Conservation (phyloP, 2,888 invertebrate species). For the Ptilodon capucinus region DNA sequence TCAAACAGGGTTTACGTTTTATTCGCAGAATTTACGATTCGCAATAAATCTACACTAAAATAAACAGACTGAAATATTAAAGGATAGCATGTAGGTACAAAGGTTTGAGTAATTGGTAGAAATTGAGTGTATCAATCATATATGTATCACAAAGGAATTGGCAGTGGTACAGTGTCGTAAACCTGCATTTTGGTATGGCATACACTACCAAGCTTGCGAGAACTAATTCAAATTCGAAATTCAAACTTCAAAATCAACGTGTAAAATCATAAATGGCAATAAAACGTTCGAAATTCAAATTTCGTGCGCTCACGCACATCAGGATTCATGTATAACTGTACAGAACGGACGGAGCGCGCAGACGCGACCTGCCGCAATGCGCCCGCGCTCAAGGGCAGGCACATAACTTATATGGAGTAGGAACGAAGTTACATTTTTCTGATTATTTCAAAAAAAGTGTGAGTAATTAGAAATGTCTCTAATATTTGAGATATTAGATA, state of each 20-base stretch:
- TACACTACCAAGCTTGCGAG: not conserved
- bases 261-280: slow-evolving; percentile 14
- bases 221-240: not conserved
- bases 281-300: slow-evolving; percentile 11
- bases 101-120: slow-evolving; percentile 8
- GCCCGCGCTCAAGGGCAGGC: slow-evolving; percentile 67
- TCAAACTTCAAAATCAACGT: slow-evolving; percentile 15
- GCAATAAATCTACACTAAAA: slow-evolving; percentile 16
- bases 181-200: no score
- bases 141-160: no score
- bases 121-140: no score
- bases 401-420: slow-evolving; percentile 38
- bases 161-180: no score
- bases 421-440: not conserved
- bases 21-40: slow-evolving; percentile 16
- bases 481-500: no score
- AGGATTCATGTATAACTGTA: slow-evolving; percentile 53
- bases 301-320: slow-evolving; percentile 24
- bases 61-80: no score
- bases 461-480: no score
- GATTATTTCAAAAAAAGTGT: no score
- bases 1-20: slow-evolving; percentile 15
- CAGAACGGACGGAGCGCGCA: slow-evolving; percentile 19
- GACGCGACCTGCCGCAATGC: slow-evolving; percentile 75
- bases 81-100: slow-evolving; percentile 4